Conservation (phyloP, 2,888 invertebrate genomes). For the Microctonus brassicae region DNA sequence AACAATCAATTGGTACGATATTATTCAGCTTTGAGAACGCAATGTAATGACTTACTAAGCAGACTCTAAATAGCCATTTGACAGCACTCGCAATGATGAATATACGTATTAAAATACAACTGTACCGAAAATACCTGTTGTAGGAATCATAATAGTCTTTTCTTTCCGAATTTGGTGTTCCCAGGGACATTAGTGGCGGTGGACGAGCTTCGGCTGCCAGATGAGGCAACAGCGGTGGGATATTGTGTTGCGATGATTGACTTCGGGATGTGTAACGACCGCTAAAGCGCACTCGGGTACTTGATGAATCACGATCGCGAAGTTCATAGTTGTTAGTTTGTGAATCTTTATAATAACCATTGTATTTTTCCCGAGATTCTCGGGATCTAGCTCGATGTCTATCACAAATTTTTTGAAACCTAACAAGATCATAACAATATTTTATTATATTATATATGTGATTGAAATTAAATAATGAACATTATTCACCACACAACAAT, state of each 20-base stretch:
- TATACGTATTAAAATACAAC: constrained; percentile 68
- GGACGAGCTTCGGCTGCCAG: constrained; percentile 14
- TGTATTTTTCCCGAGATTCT: constrained; percentile 62
- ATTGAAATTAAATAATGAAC: not conserved
- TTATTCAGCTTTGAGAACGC: not conserved
- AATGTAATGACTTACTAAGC: not conserved
- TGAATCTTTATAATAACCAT: constrained; percentile 64
- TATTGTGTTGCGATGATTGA: constrained; percentile 61
- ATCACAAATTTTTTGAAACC: constrained; percentile 66
- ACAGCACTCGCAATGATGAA: constrained; percentile 51
- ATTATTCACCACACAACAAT: constrained; percentile 11
- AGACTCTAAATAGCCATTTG: constrained; percentile 22
- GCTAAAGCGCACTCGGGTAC: constrained; percentile 43
- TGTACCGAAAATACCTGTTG: constrained; percentile 70
- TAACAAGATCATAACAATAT: constrained; percentile 39
- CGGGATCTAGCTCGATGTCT: constrained; percentile 63
- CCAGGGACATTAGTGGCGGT: constrained; percentile 10
- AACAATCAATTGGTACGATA: not conserved
- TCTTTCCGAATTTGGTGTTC: constrained; percentile 62
- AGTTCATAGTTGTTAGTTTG: constrained; percentile 63
- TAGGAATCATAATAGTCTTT: constrained; percentile 71
- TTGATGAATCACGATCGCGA: constrained; percentile 60
- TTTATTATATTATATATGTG: not conserved
- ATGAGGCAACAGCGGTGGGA: constrained; percentile 46
- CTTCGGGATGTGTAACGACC: constrained; percentile 62